Conservation (phyloP, 1,140 invertebrate genomes). For the Drosophila ananassae region DNA sequence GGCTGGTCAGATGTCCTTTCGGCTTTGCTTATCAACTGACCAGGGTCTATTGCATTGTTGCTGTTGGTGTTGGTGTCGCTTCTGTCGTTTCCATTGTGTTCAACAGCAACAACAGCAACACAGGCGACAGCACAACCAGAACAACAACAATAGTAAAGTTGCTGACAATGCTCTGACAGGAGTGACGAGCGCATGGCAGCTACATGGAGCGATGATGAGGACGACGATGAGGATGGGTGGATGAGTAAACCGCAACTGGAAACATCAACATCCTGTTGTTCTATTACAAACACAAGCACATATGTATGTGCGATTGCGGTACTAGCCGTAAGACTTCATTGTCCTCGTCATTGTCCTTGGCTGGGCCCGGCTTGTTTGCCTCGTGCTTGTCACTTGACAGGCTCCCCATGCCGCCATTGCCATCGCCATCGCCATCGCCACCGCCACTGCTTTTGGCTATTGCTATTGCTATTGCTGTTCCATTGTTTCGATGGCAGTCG, state of each 20-base stretch:
- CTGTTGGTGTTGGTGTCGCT: conserved; percentile 38
- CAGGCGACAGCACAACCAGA: background rate
- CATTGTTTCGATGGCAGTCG: conserved; percentile 61
- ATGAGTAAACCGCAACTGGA: conserved; percentile 61
- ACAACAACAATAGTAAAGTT: conserved; percentile 44
- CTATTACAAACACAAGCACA: conserved; percentile 61
- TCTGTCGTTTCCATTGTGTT: conserved; percentile 55
- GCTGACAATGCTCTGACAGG: conserved; percentile 74
- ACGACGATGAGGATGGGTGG: conserved; percentile 30
- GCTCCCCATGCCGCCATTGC: conserved; percentile 45
- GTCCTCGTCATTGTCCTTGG: conserved; percentile 71
- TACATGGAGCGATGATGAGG: conserved; percentile 65
- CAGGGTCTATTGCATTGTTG: conserved; percentile 37
- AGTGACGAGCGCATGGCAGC: conserved; percentile 65
- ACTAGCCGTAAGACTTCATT: conserved; percentile 67
- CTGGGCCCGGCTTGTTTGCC: conserved; percentile 63
- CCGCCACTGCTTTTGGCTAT: conserved; percentile 12
- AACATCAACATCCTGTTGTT: conserved; percentile 66
- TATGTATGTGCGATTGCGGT: conserved; percentile 29
- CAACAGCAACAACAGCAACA: conserved; percentile 22
- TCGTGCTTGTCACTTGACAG: conserved; percentile 72
- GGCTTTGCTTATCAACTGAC: conserved; percentile 40
- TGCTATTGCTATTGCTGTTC: conserved; percentile 25
- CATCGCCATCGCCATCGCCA: conserved; percentile 19
- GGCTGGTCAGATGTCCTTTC: conserved; percentile 31